Conservation (phyloP, 2,888 invertebrate genomes). For the Podotricha telesiphe region DNA sequence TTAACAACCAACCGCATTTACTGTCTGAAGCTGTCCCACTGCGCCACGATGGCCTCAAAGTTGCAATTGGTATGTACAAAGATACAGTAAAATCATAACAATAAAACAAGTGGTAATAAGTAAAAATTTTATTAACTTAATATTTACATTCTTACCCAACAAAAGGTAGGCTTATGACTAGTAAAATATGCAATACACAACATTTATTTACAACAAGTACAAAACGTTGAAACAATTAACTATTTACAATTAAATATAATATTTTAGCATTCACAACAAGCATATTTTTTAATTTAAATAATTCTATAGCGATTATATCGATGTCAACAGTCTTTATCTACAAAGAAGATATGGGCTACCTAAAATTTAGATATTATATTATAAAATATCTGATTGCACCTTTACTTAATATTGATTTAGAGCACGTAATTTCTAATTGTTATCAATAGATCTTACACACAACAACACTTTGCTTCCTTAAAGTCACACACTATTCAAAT, state of each 20-base stretch:
- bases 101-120: slow-evolving; percentile 25
- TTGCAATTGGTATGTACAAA: no score
- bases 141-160: slow-evolving; percentile 64
- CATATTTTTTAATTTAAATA: slow-evolving; percentile 28
- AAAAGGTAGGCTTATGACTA: slow-evolving; percentile 66
- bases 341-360: slow-evolving; percentile 16
- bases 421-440: slow-evolving; percentile 24
- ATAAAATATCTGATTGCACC: slow-evolving; percentile 42
- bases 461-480: no score
- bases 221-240: slow-evolving; percentile 21
- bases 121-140: slow-evolving; percentile 56
- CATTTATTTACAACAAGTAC: slow-evolving; percentile 41
- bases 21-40: no score
- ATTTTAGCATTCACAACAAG: slow-evolving; percentile 32
- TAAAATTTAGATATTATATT: slow-evolving; percentile 27
- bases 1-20: no score
- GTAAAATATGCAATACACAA: slow-evolving; percentile 62
- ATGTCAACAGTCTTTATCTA: slow-evolving; percentile 46
- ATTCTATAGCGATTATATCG: slow-evolving; percentile 37
- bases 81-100: neutral
- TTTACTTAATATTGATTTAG: slow-evolving; percentile 24
- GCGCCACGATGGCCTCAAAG: no score
- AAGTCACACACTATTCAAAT: no score
- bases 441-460: slow-evolving; percentile 29
- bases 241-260: slow-evolving; percentile 37